phyloP scores from a whole-genome alignment of 2,113 vertebrate genomes.

The Todiramphus chloris region DNA sequence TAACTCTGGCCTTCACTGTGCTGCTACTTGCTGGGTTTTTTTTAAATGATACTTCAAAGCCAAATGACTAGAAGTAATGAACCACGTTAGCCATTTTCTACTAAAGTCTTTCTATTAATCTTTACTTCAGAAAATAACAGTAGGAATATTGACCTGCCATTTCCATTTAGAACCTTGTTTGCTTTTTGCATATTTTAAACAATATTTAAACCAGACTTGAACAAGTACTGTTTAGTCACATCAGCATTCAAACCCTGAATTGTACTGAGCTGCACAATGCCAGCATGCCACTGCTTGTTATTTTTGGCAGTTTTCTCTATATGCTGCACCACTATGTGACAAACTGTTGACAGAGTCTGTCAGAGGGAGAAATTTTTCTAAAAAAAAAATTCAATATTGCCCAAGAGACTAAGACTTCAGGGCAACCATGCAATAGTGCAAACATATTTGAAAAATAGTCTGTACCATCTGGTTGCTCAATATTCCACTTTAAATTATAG shows the following conservation, averaged over 20 bases:
- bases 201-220: neutral
- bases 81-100: neutral
- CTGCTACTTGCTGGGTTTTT: neutral
- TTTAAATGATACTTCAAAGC: constrained; percentile 52
- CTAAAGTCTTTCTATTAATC: constrained; percentile 18
- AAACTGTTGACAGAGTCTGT: neutral
- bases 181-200: neutral
- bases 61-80: constrained; percentile 58
- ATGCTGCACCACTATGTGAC: neutral
- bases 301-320: neutral
- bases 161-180: neutral
- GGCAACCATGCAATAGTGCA: neutral
- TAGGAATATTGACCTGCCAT: neutral
- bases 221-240: neutral
- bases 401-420: neutral
- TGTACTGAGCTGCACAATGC: neutral
- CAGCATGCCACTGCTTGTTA: neutral
- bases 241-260: constrained; percentile 11
- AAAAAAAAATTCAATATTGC: neutral
- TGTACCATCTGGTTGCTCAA: neutral
- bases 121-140: constrained; percentile 14
- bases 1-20: neutral
- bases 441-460: neutral
- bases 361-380: neutral
- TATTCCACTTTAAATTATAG: neutral